phyloP scores from a whole-genome alignment of 1,140 invertebrate genomes.

The Harlomillsia oculata region DNA sequence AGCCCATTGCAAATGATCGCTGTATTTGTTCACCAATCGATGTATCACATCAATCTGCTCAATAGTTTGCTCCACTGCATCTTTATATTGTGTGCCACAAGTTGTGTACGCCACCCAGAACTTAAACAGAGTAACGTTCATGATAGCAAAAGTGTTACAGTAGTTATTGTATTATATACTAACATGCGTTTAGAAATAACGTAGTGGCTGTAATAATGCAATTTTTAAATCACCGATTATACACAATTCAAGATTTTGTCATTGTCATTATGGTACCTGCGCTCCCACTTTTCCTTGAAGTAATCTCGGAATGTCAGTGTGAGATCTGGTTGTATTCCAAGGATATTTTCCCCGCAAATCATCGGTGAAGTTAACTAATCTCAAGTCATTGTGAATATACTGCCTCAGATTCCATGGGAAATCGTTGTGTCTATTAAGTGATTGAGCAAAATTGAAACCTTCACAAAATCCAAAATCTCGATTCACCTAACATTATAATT shows the following conservation, averaged over 20 bases:
- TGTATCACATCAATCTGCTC: slow-evolving; percentile 34
- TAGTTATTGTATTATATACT: not conserved
- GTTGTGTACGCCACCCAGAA: slow-evolving; percentile 30
- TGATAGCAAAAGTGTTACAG: not conserved
- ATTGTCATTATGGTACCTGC: slow-evolving; percentile 51
- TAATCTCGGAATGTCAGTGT: slow-evolving; percentile 78
- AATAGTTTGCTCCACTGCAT: slow-evolving; percentile 29
- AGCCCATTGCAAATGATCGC: slow-evolving; percentile 18
- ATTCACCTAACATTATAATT: not conserved
- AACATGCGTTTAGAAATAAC: not conserved
- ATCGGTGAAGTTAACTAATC: slow-evolving; percentile 63
- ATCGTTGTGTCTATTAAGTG: slow-evolving; percentile 66
- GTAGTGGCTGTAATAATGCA: not conserved
- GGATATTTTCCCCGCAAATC: slow-evolving; percentile 63
- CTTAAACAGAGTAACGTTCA: not conserved
- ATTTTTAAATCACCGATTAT: not conserved
- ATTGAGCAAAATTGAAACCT: not conserved
- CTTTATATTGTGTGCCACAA: slow-evolving; percentile 26
- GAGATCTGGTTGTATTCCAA: slow-evolving; percentile 71
- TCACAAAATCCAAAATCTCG: slow-evolving; percentile 1
- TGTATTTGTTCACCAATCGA: slow-evolving; percentile 16
- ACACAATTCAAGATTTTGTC: not conserved
- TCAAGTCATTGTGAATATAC: slow-evolving; percentile 70
- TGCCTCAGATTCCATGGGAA: slow-evolving; percentile 74
- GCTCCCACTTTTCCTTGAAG: slow-evolving; percentile 68